Evolutionary conservation across 2,888 invertebrate species (phyloP).

Genomic region (Lithodes maja): DNA sequence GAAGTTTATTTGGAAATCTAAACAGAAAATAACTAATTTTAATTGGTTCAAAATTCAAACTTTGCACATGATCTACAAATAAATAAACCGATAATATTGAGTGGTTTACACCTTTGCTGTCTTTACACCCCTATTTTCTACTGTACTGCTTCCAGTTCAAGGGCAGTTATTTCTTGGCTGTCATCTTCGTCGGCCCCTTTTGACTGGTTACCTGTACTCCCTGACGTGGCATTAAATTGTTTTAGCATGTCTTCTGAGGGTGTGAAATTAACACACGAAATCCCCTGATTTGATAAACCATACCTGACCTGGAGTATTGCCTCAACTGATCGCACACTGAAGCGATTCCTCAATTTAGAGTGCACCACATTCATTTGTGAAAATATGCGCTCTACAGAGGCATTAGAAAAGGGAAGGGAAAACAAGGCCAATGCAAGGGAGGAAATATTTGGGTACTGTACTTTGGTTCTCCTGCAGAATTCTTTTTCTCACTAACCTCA

Average conservation of each 20-base stretch:
- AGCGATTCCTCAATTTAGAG: not conserved
- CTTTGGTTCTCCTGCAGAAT: constrained; percentile 14
- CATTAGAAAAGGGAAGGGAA: constrained; percentile 1
- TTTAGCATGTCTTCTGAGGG: not conserved
- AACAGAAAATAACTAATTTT: too few species aligned
- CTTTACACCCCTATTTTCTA: too few species aligned
- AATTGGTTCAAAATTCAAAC: too few species aligned
- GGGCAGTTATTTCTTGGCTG: too few species aligned
- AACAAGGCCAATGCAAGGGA: not conserved
- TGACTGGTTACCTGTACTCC: too few species aligned
- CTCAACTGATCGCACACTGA: not conserved
- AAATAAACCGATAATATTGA: too few species aligned
- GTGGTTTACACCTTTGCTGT: too few species aligned
- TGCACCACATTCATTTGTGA: not conserved
- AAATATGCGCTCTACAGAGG: not conserved
- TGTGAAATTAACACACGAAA: not conserved
- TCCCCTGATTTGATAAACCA: not conserved
- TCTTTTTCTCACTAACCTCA: constrained; percentile 4
- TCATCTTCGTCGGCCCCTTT: too few species aligned
- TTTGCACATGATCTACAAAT: too few species aligned
- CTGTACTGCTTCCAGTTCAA: too few species aligned
- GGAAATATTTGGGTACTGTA: constrained; percentile 14
- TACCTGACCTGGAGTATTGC: constrained; percentile 7
- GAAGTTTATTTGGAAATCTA: too few species aligned
- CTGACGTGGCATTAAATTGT: not conserved